Base-by-base conservation (phyloP, 2,797 vertebrate genomes). In the Poliocrania exsul region DNA sequence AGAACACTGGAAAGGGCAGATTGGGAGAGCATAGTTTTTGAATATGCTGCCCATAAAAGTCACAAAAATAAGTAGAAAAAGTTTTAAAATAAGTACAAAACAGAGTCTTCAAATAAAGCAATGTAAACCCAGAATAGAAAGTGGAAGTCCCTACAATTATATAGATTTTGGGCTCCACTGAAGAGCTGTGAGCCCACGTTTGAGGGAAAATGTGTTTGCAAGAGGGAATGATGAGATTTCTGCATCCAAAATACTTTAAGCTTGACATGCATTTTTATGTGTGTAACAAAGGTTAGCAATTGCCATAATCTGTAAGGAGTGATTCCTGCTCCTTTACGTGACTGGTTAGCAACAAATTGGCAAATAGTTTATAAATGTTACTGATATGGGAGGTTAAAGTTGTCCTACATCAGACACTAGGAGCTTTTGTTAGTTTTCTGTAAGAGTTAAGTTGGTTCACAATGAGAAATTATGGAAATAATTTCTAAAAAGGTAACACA, bases 1-100 rank as follows among this genome's bases (percentile, higher is more conserved):
- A 96, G 95, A 92, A 94, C 82, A 81, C 44, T 57, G 73, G 62
- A 93, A 96, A 94, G 44, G 81, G 79, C 86, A 94, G 14, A 49
- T 19, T 91, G 61, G 69, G 79, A 93, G 60, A 91, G 69, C 37
- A 73, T 12, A 87, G 46, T 44, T 83, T 93, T 75, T 80, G 53
- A 91, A 92, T 77, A 72, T 29, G 19, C 10, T 85, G 86, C 77
- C 37, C 81, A 50, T 61, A 94, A 67, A 81, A 88, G 44, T 79
- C 58, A 40, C 24, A 77, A 71, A 89, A 88, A 42, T 20, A 87
- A 62, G 16, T 19, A 4, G 19, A 17, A 79, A 81, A 70, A 8
- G 8, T 92, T 92, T 90, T 85, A 10, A 72, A 91, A 54, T 13
- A 71, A 78, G 26, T 29, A 62, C 11, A 78, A 95, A 58, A 16